Base-by-base conservation (phyloP, 2,113 vertebrate species). In the Carassius carassius region DNA sequence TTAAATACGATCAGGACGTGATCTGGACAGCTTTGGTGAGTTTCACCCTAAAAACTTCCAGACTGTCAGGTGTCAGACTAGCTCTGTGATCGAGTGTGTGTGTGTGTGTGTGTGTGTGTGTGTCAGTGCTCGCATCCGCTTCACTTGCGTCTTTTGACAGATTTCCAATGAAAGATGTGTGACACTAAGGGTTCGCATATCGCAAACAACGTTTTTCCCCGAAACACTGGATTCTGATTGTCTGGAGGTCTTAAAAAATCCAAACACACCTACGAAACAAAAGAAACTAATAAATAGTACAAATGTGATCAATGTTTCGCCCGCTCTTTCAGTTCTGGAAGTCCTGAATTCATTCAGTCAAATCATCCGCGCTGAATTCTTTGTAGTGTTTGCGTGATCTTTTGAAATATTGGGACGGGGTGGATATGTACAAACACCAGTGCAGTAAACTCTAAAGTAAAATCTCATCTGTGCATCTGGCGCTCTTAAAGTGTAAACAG, bases 241-340 rank as follows among this genome's bases (percentile, higher is more conserved):
- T 86, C 81, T 79, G 56, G 67, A 78, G 62, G 83, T 54, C 65
- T 8, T 41, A 35, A 70, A 58, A 70, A 21, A 54, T 58, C 35
- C 32, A 56, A 63, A 65, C 60, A 21, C 72, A 9, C 9, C 29
- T 29, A 78, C n/a, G 74, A 44, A 78, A 9, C 7, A 79, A 37
- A 70, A 44, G 25, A 19, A 78, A 74, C 7, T 16, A 80, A 79
- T 76, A 83, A 86, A 86, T 84, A 87, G 25, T 54, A 79, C 19
- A 80, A 65, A 78, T 23, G 69, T 25, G 14, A 63, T 23, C 35
- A 23, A 67, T 25, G 35, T 29, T 56, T 23, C 51, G 8, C 10
- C 41, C 37, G 17, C 47, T 69, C 9, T 47, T 13, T 58, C 41
- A 25, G 21, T 47, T 47, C 49, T 67, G 70, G 62, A 83, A 72